Conservation (phyloP, 2,888 invertebrate species). For the Eupithecia dodoneata region DNA sequence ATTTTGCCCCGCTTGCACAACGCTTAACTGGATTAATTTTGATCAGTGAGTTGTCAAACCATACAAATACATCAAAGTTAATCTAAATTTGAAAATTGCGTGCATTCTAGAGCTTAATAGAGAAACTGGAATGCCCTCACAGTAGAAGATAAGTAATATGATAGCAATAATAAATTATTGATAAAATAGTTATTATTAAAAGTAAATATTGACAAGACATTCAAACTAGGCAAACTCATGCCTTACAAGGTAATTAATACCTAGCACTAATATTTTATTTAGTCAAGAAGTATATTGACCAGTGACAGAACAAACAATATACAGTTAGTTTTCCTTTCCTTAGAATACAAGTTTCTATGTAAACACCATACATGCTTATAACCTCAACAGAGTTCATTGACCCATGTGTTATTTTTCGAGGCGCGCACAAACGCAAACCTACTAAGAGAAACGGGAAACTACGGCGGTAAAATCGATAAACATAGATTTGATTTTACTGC, state of each 20-base stretch:
- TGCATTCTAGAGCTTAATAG: not conserved
- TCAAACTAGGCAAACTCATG: not conserved
- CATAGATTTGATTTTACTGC: constrained; percentile 29
- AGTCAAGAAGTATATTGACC: not conserved
- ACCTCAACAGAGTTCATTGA: constrained; percentile 73
- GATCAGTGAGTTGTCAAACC: too few relatives aligned
- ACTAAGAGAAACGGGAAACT: too few relatives aligned
- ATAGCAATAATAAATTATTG: not conserved
- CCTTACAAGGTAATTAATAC: not conserved
- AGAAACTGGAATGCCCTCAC: not conserved
- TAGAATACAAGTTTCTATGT: constrained; percentile 44
- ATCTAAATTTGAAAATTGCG: too few relatives aligned
- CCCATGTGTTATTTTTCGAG: constrained; percentile 62
- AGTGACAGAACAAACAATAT: constrained; percentile 33
- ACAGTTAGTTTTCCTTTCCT: constrained; percentile 35
- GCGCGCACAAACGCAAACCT: constrained; percentile 19
- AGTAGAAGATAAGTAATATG: not conserved
- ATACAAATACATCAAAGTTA: too few relatives aligned
- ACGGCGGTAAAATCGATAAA: too few relatives aligned
- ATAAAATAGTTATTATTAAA: not conserved
- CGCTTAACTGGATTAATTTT: too few relatives aligned
- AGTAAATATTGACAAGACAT: not conserved
- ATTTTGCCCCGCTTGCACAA: too few relatives aligned
- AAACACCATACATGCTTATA: constrained; percentile 59
- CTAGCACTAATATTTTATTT: not conserved